Evolutionary conservation across 37 sponge, comb jelly and placozoan genomes (phyloP).

Genomic region (Mnemiopsis leidyi): DNA sequence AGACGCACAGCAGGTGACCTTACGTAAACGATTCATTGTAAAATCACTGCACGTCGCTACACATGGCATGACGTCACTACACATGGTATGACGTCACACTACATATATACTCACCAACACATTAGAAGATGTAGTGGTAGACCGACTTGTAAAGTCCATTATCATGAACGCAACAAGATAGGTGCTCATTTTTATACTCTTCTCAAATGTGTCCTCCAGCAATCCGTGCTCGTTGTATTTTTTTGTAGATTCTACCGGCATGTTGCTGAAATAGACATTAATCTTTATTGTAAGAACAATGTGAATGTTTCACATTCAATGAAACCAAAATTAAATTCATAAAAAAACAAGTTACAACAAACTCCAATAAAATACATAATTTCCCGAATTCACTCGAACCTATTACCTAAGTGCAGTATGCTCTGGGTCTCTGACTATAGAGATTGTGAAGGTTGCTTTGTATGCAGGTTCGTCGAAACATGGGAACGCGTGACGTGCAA

Average conservation of each 20-base stretch:
- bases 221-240: not conserved
- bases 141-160: slow-evolving; percentile 71
- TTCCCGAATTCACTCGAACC: not conserved
- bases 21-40: too few species aligned
- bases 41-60: too few species aligned
- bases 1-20: too few species aligned
- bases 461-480: slow-evolving; percentile 96
- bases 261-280: slow-evolving; percentile 70
- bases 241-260: slow-evolving; percentile 68
- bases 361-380: not conserved
- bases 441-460: slow-evolving; percentile 88
- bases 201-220: slow-evolving; percentile 72
- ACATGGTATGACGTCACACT: too few species aligned
- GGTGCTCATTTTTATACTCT: slow-evolving; percentile 85
- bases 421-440: slow-evolving; percentile 68
- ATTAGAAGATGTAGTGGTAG: not conserved
- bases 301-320: too few species aligned
- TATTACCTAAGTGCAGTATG: slow-evolving; percentile 68
- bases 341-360: not conserved
- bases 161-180: slow-evolving; percentile 97
- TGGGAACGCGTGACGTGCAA: slow-evolving; percentile 93
- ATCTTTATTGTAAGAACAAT: too few species aligned
- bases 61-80: too few species aligned
- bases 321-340: not conserved
- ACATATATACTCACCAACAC: not conserved